Evolutionary conservation across 2,888 invertebrate species (phyloP), one percentile per base, ranked within the genome.

Genomic region (Fragum fragum): DNA sequence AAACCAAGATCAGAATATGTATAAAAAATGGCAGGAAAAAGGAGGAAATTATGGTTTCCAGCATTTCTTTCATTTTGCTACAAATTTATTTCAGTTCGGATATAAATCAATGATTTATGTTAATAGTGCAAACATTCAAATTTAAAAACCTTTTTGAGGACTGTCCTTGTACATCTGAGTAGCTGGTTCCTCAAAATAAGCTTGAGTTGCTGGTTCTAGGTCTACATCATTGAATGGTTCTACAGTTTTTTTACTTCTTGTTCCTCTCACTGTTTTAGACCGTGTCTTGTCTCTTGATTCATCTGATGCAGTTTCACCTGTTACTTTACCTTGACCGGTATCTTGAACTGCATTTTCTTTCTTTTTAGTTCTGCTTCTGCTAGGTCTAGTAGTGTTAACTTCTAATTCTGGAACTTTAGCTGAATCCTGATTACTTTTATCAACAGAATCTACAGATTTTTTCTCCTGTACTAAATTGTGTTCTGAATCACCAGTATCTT

Each of bases 161-260:
- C 66, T 66, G n/a, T 18, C 59, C 36, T 16, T 71, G n/a, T 68
- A 32, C 11, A 36, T n/a, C 28, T 55, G 59, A 21, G 61, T 73
- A 29, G 32, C 73, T 66, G 63, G 52, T 72, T 57, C 57, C 57
- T 82, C 68, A 5, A 53, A 53, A 78, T 79, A 79, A 18, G 75
- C 75, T 26, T 81, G 81, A 53, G 81, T 80, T 59, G 72, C 73
- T 53, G 81, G 76, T 32, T 61, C 73, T 18, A 18, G 47, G n/a
- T 59, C 14, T 28, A 16, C n/a, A 18, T 3, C 18, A 3, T 32
- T 32, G 14, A 18, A 32, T 61, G 53, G 39, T 47, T 71, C 80
- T 32, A 26, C n/a, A 21, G 55, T 55, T 21, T 26, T 28, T n/a
- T 68, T 52, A 53, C 53, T 70, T 32, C 53, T 70, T 21, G 32